A percentile compares a stretch with the other conserved stretches of the same genome.
Evolutionary conservation across 2,888 invertebrate genomes (phyloP).

Genomic region (Eurytoma adleriae): DNA sequence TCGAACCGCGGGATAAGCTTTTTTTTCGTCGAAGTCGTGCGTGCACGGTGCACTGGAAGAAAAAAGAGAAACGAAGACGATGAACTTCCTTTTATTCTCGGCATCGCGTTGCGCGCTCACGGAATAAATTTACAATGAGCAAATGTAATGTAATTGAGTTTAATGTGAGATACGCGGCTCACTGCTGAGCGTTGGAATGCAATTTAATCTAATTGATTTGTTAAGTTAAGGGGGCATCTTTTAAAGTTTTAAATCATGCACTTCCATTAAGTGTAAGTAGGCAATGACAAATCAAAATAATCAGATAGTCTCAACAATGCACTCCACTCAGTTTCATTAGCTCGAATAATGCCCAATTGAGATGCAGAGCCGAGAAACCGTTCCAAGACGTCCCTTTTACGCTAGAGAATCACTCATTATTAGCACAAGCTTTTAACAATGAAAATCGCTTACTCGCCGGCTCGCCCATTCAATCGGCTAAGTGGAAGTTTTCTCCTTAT

Average conservation of each 20-base stretch:
- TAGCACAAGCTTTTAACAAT: slow-evolving; percentile 24
- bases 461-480: slow-evolving; percentile 11
- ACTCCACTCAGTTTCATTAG: slow-evolving; percentile 49
- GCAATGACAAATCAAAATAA: slow-evolving; percentile 48
- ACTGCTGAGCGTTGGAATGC: background rate
- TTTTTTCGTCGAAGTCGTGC: too few relatives aligned
- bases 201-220: background rate
- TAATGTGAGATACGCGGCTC: background rate
- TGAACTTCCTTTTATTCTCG: too few relatives aligned
- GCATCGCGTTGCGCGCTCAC: background rate
- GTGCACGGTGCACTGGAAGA: too few relatives aligned
- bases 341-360: slow-evolving; percentile 48
- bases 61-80: too few relatives aligned
- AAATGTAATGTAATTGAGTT: background rate
- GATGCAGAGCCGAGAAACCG: slow-evolving; percentile 25
- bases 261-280: slow-evolving; percentile 25
- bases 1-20: too few relatives aligned
- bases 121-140: background rate
- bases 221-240: background rate
- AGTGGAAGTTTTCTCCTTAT: slow-evolving; percentile 8
- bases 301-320: slow-evolving; percentile 34
- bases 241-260: slow-evolving; percentile 9
- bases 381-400: slow-evolving; percentile 48
- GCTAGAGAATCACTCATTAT: slow-evolving; percentile 31
- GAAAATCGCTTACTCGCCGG: slow-evolving; percentile 17